Base-by-base conservation (phyloP, 2,888 invertebrate genomes). In the Chorisops tibialis region DNA sequence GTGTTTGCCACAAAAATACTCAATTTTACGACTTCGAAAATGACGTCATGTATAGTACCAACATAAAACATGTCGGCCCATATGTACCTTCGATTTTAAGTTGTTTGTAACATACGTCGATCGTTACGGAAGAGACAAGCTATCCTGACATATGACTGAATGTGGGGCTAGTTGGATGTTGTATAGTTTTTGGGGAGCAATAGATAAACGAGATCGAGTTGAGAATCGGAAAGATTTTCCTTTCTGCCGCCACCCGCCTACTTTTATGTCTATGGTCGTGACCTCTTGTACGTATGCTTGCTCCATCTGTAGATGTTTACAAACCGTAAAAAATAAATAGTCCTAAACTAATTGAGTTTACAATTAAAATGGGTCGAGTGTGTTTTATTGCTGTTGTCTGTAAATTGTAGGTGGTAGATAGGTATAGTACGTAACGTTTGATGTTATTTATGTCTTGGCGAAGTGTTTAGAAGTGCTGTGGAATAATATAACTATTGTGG, bases 271-370 rank as follows among this genome's bases (percentile, higher is more conserved):
- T 22, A 19, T 4, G 16, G 9, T 5, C 18, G 4, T 11, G n/a
- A 14, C 19, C 19, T 47, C 9, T 18, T 45, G 11, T 4, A n/a
- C 2, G 18, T 41, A n/a, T 24, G 43, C 7, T 41, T 24, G 5
- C 11, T 41, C 43, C 43, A 9, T 18, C 16, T 45, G 45, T 19
- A 47, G 47, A 59, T 64, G 65, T 65, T 65, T 66, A 63, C 65
- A 59, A 61, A 67, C 63, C 64, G 67, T 64, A 64, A 65, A 66
- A 64, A 65, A 67, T 64, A 67, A 67, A 67, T 65, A 67, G 65
- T 61, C 64, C 64, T 62, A 65, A 67, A 65, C 67, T 67, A 67
- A 67, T 67, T 67, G 64, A 67, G 65, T 64, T 66, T 67, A 64
- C 63, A 63, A 64, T 63, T 66, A 62, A 59, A 63, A 63, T 35